phyloP scores from a whole-genome alignment of 2,888 invertebrate species.

The Dryomyza anilis region DNA sequence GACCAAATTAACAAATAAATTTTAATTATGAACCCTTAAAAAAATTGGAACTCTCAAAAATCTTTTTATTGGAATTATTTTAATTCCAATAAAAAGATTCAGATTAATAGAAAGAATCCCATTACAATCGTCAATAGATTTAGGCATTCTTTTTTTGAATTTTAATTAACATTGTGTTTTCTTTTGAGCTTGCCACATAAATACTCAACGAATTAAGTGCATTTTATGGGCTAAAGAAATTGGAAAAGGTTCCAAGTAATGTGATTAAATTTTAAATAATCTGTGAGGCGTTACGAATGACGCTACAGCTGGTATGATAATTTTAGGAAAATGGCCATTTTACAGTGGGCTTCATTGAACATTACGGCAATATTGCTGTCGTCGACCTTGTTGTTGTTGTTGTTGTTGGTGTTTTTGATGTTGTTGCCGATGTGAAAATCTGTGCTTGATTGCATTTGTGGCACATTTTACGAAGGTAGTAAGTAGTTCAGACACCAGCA shows the following conservation, averaged over 20 bases:
- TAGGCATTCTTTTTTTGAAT: too few species aligned
- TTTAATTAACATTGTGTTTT: not conserved
- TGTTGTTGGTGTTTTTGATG: not conserved
- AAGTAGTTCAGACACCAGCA: not conserved
- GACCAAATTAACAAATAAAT: too few species aligned
- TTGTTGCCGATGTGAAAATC: constrained; percentile 42
- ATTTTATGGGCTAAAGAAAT: too few species aligned
- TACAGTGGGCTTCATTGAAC: constrained; percentile 12
- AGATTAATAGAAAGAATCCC: too few species aligned
- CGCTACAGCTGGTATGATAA: constrained; percentile 16
- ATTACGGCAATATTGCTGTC: not conserved
- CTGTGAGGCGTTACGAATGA: not conserved
- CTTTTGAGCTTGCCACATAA: not conserved
- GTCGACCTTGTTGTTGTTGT: not conserved
- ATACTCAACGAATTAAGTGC: not conserved
- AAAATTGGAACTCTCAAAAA: too few species aligned
- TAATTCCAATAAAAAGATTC: too few species aligned
- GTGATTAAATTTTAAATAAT: constrained; percentile 11
- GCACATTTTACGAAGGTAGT: not conserved
- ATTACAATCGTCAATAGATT: too few species aligned
- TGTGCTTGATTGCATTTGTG: constrained; percentile 46
- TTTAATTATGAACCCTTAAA: too few species aligned
- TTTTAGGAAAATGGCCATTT: not conserved
- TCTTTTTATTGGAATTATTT: too few species aligned
- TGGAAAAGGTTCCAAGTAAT: too few species aligned